These are phyloP conservation scores for Tinea semifulvella DNA, from an alignment of 2,888 invertebrate genomes.

Conservation along the genomic window DNA sequence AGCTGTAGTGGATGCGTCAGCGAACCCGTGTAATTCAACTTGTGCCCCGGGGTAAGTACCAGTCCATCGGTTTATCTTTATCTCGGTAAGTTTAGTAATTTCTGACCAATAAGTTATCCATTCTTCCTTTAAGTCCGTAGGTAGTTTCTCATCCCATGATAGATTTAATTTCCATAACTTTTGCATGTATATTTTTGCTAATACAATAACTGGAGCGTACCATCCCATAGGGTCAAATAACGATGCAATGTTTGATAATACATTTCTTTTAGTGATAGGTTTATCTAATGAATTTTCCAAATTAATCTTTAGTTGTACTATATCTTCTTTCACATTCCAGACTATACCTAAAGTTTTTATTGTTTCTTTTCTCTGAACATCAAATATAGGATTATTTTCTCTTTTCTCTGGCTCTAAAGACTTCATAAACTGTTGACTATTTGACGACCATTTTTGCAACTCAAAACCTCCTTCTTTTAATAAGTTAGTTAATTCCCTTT, in stretches of 20 bases:
- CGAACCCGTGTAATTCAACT: constrained; percentile 21
- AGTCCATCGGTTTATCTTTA: constrained; percentile 21
- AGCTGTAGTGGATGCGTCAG: constrained; percentile 20
- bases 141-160: constrained; percentile 20
- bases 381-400: too few species aligned
- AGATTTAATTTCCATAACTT: constrained; percentile 20
- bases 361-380: constrained; percentile 18
- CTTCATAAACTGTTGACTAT: background rate
- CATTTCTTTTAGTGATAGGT: constrained; percentile 21
- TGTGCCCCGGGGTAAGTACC: background rate
- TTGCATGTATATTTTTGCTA: constrained; percentile 21
- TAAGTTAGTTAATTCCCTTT: background rate
- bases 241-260: constrained; percentile 23
- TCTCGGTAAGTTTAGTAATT: constrained; percentile 11
- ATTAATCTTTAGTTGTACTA: too few species aligned
- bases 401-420: constrained; percentile 5
- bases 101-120: constrained; percentile 18
- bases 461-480: constrained; percentile 11
- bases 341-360: constrained; percentile 23
- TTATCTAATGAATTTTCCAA: constrained; percentile 20
- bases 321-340: constrained; percentile 22
- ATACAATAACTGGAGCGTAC: constrained; percentile 22
- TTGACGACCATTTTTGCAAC: constrained; percentile 13
- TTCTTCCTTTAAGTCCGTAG: constrained; percentile 14
- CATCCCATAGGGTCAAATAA: constrained; percentile 25